Evolutionary conservation across 2,113 vertebrate genomes (phyloP).

Genomic region (Lycocorax pyrrhopterus): DNA sequence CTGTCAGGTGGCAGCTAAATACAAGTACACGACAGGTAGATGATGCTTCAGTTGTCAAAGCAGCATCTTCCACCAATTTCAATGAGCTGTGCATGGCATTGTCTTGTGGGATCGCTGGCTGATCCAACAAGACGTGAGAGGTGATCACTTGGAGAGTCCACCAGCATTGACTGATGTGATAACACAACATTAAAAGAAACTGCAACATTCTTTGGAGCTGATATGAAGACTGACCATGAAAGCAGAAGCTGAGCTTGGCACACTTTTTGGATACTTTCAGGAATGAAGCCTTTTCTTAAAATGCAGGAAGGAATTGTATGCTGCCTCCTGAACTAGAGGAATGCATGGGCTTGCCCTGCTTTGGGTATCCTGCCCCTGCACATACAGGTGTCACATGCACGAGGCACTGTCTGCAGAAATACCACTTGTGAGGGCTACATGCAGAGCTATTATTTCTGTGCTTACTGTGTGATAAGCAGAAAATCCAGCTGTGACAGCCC

Average conservation of each 20-base stretch:
- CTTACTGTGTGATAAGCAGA: not conserved
- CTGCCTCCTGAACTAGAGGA: not conserved
- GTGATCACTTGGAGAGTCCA: slow-evolving; percentile 37
- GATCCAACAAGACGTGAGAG: slow-evolving; percentile 51
- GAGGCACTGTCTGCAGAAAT: not conserved
- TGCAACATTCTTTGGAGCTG: not conserved
- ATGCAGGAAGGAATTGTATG: not conserved
- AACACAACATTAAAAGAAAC: slow-evolving; percentile 10
- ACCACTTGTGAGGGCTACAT: not conserved
- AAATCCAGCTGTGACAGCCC: not conserved
- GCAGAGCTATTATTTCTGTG: not conserved
- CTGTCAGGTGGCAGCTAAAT: slow-evolving; percentile 57
- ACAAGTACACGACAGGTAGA: slow-evolving; percentile 19
- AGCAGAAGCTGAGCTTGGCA: not conserved
- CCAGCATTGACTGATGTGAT: not conserved
- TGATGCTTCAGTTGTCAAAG: slow-evolving; percentile 49
- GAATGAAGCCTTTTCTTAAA: not conserved
- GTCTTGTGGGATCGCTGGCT: slow-evolving; percentile 45
- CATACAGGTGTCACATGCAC: not conserved
- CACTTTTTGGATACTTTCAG: not conserved
- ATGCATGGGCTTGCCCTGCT: not conserved
- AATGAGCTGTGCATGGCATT: slow-evolving; percentile 24
- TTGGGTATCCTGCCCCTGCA: not conserved
- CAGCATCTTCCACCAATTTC: slow-evolving; percentile 58
- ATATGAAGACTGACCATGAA: not conserved